These are phyloP conservation scores for Sebastes iracundus DNA, from an alignment of 2,797 vertebrate species.

Conservation along the genomic window DNA sequence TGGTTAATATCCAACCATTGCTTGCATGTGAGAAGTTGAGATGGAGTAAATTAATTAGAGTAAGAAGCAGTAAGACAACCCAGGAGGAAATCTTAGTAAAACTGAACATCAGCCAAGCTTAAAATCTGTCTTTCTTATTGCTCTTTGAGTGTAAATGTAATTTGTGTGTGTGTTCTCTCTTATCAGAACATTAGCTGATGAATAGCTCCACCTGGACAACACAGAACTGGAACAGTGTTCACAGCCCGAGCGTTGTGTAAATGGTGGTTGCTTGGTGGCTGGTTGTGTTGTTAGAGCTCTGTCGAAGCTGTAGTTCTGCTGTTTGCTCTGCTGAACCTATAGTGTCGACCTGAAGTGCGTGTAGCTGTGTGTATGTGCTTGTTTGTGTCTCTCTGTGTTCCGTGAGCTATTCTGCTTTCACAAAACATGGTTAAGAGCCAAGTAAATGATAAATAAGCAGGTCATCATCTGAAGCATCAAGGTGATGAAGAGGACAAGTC, in stretches of 20 bases:
- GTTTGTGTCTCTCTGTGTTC: constrained; percentile 24
- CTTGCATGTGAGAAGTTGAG: not conserved
- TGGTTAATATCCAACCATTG: not conserved
- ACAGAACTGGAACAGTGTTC: constrained; percentile 49
- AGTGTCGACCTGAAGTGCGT: constrained; percentile 13
- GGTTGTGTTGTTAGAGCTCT: constrained; percentile 35
- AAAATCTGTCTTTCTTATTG: not conserved
- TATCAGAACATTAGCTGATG: constrained; percentile 71
- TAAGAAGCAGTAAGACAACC: not conserved
- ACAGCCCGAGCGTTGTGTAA: constrained; percentile 43
- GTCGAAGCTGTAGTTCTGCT: constrained; percentile 23
- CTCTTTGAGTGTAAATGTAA: constrained; percentile 14
- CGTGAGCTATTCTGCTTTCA: constrained; percentile 23
- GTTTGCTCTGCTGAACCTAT: constrained; percentile 44
- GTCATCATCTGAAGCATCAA: constrained; percentile 39
- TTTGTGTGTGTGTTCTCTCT: constrained; percentile 46
- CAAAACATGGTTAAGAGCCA: constrained; percentile 37
- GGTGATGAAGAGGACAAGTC: constrained; percentile 33
- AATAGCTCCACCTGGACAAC: constrained; percentile 62
- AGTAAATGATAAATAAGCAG: constrained; percentile 50
- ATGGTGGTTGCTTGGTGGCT: constrained; percentile 59
- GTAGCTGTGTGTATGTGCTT: constrained; percentile 1
- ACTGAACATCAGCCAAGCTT: not conserved
- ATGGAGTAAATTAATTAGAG: not conserved
- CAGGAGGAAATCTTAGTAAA: not conserved